phyloP scores from a whole-genome alignment of 1,140 invertebrate species.

The Lethrus apterus region DNA sequence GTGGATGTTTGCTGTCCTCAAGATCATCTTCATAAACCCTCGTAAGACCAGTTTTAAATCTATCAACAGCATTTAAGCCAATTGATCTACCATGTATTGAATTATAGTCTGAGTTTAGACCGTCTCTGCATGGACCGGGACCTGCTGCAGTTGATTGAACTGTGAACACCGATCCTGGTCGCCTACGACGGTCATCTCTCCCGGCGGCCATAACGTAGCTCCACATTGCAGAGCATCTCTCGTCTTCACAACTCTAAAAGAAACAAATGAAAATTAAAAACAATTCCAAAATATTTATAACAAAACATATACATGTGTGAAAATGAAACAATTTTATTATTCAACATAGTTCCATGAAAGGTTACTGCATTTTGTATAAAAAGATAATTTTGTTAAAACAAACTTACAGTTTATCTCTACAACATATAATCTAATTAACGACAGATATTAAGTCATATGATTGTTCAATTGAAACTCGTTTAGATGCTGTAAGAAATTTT shows the following conservation, averaged over 20 bases:
- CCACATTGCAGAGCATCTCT: conserved; percentile 44
- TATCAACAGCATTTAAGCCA: conserved; percentile 15
- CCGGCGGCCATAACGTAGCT: conserved; percentile 51
- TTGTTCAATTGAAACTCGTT: too few relatives aligned
- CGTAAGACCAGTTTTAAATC: conserved; percentile 23
- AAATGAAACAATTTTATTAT: too few relatives aligned
- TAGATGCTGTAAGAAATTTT: too few relatives aligned
- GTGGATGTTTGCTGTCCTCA: conserved; percentile 15
- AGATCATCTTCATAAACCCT: conserved; percentile 2
- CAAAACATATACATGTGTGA: too few relatives aligned
- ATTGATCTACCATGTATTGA: background rate
- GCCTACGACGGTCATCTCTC: conserved; percentile 43
- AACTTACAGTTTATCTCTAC: too few relatives aligned
- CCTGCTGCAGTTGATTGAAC: conserved; percentile 27
- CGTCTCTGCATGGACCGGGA: conserved; percentile 30
- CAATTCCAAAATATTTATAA: too few relatives aligned
- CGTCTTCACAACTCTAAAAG: conserved; percentile 23
- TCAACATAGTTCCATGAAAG: too few relatives aligned
- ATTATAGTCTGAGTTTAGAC: conserved; percentile 10
- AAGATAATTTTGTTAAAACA: too few relatives aligned
- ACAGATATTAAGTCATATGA: too few relatives aligned
- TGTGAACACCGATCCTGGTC: conserved; percentile 36
- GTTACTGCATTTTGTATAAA: too few relatives aligned
- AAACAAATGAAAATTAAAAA: too few relatives aligned
- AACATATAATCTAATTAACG: too few relatives aligned